Base-by-base conservation (phyloP, 2,797 vertebrate genomes). In the Sebastes oblongus region DNA sequence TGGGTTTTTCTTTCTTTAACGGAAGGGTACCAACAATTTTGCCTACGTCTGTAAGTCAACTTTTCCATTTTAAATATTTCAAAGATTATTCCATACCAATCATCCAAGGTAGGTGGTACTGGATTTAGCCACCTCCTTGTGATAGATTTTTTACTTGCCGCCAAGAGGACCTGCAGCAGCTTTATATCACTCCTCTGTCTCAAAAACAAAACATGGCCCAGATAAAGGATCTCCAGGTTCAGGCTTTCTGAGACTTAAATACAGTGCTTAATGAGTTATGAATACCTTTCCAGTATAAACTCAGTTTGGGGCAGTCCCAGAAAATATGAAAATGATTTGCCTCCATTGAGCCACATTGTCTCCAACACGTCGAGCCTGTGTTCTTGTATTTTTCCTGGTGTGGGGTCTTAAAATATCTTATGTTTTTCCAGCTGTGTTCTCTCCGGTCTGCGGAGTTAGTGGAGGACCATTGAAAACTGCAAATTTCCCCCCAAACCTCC, bases 61-160 rank as follows among this genome's bases (percentile, higher is more conserved):
- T 54, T 65, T 52, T 77, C 24, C 50, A 54, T 69, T 72, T 42
- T 34, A 22, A 60, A 73, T 9, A 66, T 79, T n/a, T 75, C 25
- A 2, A 73, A 22, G 14, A 32, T 65, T 1, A 61, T 79, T 30
- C 25, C 32, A 16, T 14, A 27, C 39, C 55, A 71, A 0, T 76
- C 52, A 1, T 66, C 39, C 4, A 78, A 2, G 8, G 25, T 66
- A 20, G 59, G 69, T n/a, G 24, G 36, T n/a, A 8, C 6, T 59
- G 34, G 25, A 27, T 59, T 59, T 29, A 29, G 13, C 34, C 34
- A 36, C 34, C 34, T 36, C 34, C 11, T 36, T 36, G 34, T 36
- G 34, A 36, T 36, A 4, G 34, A 36, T 36, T 36, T 58, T 58
- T 58, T 10, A 56, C n/a, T 55, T 55, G 54, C 54, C n/a, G 22